Evolutionary conservation across 2,888 invertebrate species (phyloP), one percentile per base, ranked within the genome.

Genomic region (Adelphocoris suturalis): DNA sequence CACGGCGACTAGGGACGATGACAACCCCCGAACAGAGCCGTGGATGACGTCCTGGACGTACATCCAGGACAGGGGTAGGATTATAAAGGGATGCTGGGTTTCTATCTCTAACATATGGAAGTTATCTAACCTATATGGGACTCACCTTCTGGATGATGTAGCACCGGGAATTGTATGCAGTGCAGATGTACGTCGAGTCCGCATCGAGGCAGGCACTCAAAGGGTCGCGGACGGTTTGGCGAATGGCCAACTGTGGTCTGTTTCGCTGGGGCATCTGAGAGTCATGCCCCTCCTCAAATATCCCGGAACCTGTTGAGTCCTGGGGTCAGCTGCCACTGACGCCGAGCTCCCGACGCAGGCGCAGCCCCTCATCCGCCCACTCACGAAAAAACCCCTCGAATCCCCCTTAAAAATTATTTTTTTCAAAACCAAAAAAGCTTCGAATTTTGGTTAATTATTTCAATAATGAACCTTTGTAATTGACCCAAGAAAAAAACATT

Each of bases 91-190:
- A 4, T 37, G 37, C 14, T n/a, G n/a, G 46, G 61, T 4, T 37
- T 37, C 37, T 37, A 2, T 2, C 27, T 19, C 46, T 47, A 88
- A 55, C 87, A 88, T 88, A 88, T 88, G 87, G 87, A 28, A 87
- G 76, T 14, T 28, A 61, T 14, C 57, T 82, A 82, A 55, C 52
- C 82, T 37, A 23, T 23, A 52, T 16, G 19, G 82, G 3, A 27
- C 93, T 93, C 93, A 95, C 95, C 95, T 95, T 95, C 92, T 95
- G 95, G 89, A 95, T 95, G 92, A 95, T 95, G 93, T 94, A 95
- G 93, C 95, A 95, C 90, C 95, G 93, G 47, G 95, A 95, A 92
- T 95, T 95, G 93, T 94, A 95, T 84, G 95, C 94, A 76, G 95
- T 95, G 93, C 95, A 95, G 92, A 95, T 94, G 93, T 95, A 95